Conservation (phyloP, 2,797 vertebrate species). For the Pogonophryne albipinna region DNA sequence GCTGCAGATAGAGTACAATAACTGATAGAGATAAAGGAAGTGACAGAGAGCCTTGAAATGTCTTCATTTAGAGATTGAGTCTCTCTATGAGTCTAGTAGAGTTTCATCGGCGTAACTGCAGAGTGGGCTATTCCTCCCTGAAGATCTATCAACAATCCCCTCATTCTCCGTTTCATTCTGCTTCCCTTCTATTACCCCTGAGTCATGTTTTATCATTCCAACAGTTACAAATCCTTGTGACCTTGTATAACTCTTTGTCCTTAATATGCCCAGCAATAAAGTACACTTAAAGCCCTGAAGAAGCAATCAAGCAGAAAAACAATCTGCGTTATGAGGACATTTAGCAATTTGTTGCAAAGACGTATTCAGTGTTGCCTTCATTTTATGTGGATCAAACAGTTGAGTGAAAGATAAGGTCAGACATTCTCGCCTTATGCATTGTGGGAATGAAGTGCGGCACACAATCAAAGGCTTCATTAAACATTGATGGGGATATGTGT, state of each 20-base stretch:
- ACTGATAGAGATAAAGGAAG: constrained; percentile 40
- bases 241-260: constrained; percentile 36
- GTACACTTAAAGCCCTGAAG: constrained; percentile 19
- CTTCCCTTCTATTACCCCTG: constrained; percentile 23
- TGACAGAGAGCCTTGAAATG: constrained; percentile 39
- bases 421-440: background rate
- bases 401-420: constrained; percentile 6
- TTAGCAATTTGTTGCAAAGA: constrained; percentile 27
- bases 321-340: constrained; percentile 4
- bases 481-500: constrained; percentile 36
- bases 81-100: constrained; percentile 18
- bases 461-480: constrained; percentile 42
- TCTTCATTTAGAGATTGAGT: constrained; percentile 48
- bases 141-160: constrained; percentile 41
- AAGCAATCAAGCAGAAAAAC: constrained; percentile 25
- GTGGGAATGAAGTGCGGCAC: constrained; percentile 28
- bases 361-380: constrained; percentile 19
- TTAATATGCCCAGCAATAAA: constrained; percentile 18
- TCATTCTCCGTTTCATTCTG: constrained; percentile 23
- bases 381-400: constrained; percentile 12
- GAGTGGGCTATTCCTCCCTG: constrained; percentile 17
- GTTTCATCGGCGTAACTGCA: constrained; percentile 21
- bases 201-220: constrained; percentile 37
- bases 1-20: constrained; percentile 33
- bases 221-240: constrained; percentile 30